Conservation (phyloP, 1,140 invertebrate species). For the Aphis gossypii region DNA sequence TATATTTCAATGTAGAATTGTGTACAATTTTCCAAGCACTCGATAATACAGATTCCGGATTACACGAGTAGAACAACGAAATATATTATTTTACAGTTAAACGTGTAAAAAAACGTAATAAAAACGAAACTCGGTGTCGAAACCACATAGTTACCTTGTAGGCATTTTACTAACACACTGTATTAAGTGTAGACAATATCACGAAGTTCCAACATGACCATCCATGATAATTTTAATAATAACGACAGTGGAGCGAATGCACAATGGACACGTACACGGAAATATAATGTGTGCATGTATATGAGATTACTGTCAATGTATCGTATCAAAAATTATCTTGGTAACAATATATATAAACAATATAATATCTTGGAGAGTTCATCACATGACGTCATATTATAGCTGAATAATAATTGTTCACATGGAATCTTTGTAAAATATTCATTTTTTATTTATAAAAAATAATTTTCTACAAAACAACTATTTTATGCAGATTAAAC, state of each 20-base stretch:
- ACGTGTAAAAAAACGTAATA: not conserved
- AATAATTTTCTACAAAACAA: not conserved
- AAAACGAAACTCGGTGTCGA: not conserved
- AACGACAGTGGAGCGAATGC: slow-evolving; percentile 4
- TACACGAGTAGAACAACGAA: not conserved
- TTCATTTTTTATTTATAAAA: not conserved
- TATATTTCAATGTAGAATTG: not conserved
- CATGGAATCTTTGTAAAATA: no score
- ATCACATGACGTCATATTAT: not conserved
- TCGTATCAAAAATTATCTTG: not conserved
- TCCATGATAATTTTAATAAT: not conserved
- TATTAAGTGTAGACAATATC: not conserved
- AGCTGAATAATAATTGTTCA: not conserved
- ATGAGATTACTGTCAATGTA: not conserved
- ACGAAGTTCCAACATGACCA: not conserved
- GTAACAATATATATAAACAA: not conserved
- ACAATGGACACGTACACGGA: slow-evolving; percentile 17
- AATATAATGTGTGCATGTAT: not conserved
- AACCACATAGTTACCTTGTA: not conserved
- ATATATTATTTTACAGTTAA: not conserved
- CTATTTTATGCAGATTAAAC: no score
- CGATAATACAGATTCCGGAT: not conserved
- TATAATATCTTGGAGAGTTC: not conserved
- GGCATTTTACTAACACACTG: not conserved
- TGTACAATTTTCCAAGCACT: not conserved